Evolutionary conservation across 2,797 vertebrate species (phyloP), one percentile per base, ranked within the genome.

Genomic region (Acanthurus leucopareius): DNA sequence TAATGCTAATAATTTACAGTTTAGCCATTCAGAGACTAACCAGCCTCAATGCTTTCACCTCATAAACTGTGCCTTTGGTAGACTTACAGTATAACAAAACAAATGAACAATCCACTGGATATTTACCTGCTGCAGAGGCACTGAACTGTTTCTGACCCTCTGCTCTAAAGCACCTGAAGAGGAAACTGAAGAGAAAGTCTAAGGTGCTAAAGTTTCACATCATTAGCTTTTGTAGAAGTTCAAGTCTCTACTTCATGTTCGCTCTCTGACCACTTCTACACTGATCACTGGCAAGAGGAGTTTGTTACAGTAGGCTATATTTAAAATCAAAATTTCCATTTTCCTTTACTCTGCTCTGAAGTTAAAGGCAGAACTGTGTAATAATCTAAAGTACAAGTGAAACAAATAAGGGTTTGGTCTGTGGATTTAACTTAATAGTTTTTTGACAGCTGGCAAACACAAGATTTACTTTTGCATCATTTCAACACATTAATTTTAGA

Each of bases 101-200:
- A 77, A 67, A 80, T 59, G 51, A 64, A 62, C 13, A 79, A 38
- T 44, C 38, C 54, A n/a, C 44, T 44, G 57, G 68, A 56, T 77
- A 58, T 81, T 77, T 77, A 75, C 45, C 40, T 71, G 83, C 83
- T 80, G 68, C 51, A 76, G 72, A 77, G 77, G 65, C 70, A 35
- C 62, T 89, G 85, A 86, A 85, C 89, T 87, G 61, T 79, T 64
- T 68, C 77, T 89, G 86, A 90, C 79, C 77, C 77, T 75, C 40
- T 64, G 53, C 77, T 86, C 86, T 83, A 56, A 83, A 82, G 63
- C 81, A 86, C 82, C 80, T 80, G 77, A 70, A 82, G 80, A 66
- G 81, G 66, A 69, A 57, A 63, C 80, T 90, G 74, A 90, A 89
- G 57, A 69, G 16, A 80, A 86, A 75, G 58, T 11, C 72, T 79